A percentile compares a stretch with the other conserved stretches of the same genome.
phyloP scores from a whole-genome alignment of 2,797 vertebrate species.

The Tragopan temminckii region DNA sequence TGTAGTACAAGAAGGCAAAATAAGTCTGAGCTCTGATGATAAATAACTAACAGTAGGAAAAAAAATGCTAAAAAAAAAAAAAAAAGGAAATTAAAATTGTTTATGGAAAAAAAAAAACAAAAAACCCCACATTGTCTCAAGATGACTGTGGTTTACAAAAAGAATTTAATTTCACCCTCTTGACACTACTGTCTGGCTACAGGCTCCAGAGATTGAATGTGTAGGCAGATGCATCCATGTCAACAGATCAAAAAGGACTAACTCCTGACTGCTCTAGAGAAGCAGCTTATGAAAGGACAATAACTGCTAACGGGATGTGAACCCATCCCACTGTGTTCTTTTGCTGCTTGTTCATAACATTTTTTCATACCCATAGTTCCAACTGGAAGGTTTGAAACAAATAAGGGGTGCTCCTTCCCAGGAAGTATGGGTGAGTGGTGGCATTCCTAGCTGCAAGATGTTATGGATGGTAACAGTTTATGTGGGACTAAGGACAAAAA shows the following conservation, averaged over 20 bases:
- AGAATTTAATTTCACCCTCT: not conserved
- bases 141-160: not conserved
- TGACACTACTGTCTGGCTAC: not conserved
- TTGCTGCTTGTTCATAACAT: not conserved
- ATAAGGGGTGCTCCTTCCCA: not conserved
- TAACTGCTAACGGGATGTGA: not conserved
- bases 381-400: not conserved
- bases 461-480: not conserved
- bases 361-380: not conserved
- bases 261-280: not conserved
- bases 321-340: not conserved
- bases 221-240: not conserved
- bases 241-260: not conserved
- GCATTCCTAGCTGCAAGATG: not conserved
- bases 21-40: not conserved
- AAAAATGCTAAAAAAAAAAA: not conserved
- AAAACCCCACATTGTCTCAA: not conserved
- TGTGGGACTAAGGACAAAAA: not conserved
- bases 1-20: not conserved
- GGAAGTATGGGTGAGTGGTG: not conserved
- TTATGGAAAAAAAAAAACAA: slow-evolving; percentile 30
- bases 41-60: not conserved
- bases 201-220: not conserved
- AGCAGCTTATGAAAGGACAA: not conserved
- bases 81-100: not conserved